Percentiles rank a stretch among this genome's conserved stretches.
Conservation (phyloP, 1,140 invertebrate genomes). For the Trinorchestia longiramus region DNA sequence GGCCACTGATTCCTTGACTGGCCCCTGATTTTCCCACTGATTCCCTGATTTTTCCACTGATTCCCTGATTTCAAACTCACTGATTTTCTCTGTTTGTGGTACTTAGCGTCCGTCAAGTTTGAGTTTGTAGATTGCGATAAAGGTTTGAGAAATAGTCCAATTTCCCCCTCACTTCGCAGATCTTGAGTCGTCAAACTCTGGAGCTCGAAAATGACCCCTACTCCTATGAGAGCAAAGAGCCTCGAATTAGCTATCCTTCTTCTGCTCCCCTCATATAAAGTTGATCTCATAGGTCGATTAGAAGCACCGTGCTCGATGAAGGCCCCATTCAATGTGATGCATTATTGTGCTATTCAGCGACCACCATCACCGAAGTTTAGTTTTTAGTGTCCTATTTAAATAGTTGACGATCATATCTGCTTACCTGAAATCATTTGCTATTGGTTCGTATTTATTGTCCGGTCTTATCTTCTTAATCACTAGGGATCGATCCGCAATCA, state of each 20-base stretch:
- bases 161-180: neutral
- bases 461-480: neutral
- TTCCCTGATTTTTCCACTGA: neutral
- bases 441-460: neutral
- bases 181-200: neutral
- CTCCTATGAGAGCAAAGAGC: neutral
- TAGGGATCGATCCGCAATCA: neutral
- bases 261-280: neutral
- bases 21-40: neutral
- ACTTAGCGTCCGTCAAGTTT: neutral
- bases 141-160: neutral
- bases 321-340: neutral
- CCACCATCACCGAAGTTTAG: neutral
- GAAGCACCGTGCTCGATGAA: neutral
- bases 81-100: neutral
- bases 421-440: neutral
- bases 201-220: neutral
- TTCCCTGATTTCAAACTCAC: neutral
- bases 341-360: neutral
- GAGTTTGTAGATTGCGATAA: neutral
- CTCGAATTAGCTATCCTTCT: neutral
- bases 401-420: neutral
- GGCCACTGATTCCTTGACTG: neutral
- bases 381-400: neutral
- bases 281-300: neutral